Conservation (phyloP, 2,888 invertebrate species). For the Caenorhabditis angaria region DNA sequence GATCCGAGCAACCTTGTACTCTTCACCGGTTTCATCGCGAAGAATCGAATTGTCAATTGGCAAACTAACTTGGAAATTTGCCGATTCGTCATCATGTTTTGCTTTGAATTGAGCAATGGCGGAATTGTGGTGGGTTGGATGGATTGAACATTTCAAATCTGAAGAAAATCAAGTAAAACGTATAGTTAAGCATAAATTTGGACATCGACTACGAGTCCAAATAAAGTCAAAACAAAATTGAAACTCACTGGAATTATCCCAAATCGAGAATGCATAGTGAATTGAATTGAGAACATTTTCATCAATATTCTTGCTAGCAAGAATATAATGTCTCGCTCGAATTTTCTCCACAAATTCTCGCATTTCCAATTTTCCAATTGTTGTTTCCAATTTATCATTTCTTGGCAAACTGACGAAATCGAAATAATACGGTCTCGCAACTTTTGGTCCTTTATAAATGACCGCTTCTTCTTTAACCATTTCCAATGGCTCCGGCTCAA, state of each 20-base stretch:
- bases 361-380: slow-evolving; percentile 7
- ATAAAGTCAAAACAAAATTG: background rate
- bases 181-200: no score
- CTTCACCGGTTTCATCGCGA: background rate
- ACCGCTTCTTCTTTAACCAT: background rate
- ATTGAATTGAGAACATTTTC: background rate
- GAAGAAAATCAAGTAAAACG: no score
- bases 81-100: background rate
- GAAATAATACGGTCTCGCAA: slow-evolving; percentile 33
- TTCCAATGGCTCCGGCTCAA: background rate
- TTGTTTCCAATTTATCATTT: slow-evolving; percentile 25
- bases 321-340: slow-evolving; percentile 22
- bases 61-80: background rate
- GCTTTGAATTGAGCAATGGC: background rate
- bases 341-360: slow-evolving; percentile 31
- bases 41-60: background rate
- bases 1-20: background rate
- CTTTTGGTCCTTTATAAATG: slow-evolving; percentile 9
- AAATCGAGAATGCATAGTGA: background rate
- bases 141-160: background rate
- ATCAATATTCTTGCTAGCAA: slow-evolving; percentile 27
- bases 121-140: background rate
- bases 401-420: slow-evolving; percentile 33
- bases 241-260: background rate
- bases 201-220: no score